phyloP scores from a whole-genome alignment of 2,797 vertebrate species.

The Lagothrix lagotricha region DNA sequence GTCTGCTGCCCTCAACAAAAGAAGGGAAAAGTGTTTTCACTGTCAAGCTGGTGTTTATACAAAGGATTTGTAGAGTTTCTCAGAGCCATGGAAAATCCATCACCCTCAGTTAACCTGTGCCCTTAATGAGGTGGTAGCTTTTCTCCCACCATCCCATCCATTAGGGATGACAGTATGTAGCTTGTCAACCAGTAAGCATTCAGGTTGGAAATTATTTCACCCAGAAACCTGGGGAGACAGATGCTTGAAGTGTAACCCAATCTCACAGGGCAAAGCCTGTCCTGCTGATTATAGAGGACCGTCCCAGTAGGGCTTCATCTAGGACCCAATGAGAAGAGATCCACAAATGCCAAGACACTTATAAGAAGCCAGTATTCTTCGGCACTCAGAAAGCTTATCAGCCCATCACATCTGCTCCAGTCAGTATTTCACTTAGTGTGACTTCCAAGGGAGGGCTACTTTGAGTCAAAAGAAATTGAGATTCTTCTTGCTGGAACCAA shows the following conservation, averaged over 20 bases:
- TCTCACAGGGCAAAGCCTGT: background rate
- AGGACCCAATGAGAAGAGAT: background rate
- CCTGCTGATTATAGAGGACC: background rate
- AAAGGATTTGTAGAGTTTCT: constrained; percentile 71
- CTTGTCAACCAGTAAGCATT: constrained; percentile 64
- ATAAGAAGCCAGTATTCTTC: constrained; percentile 44
- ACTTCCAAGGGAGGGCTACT: constrained; percentile 61
- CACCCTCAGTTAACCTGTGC: constrained; percentile 76
- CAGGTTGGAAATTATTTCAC: constrained; percentile 29
- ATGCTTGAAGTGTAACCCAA: background rate
- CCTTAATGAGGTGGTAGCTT: constrained; percentile 29
- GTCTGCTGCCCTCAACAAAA: constrained; percentile 73
- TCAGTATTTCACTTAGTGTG: background rate
- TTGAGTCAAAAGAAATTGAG: constrained; percentile 57
- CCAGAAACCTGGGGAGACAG: background rate
- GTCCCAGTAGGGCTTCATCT: rapidly evolving
- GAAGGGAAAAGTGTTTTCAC: constrained; percentile 67
- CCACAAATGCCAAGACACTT: background rate
- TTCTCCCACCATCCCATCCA: constrained; percentile 62
- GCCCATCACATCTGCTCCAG: background rate
- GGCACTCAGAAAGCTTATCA: background rate
- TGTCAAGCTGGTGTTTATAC: constrained; percentile 81
- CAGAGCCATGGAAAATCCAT: constrained; percentile 78
- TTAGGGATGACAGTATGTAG: constrained; percentile 46
- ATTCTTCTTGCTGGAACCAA: constrained; percentile 38